A percentile compares a stretch with the other conserved stretches of the same genome.
These are phyloP conservation scores for Triplophysa yarkandensis DNA, from an alignment of 2,797 vertebrate species.

Conservation along the genomic window DNA sequence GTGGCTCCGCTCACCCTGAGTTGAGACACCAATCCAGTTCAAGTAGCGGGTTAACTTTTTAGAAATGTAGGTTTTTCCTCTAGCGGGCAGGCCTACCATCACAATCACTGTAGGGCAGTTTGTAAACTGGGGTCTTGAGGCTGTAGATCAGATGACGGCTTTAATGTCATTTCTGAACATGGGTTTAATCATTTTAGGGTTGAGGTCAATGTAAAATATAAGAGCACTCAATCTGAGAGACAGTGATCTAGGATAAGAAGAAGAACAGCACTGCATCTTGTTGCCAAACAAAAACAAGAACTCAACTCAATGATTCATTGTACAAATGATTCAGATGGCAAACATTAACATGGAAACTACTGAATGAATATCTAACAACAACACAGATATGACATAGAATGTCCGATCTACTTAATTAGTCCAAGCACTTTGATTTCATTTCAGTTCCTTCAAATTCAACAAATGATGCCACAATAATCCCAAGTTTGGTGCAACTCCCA, in stretches of 20 bases:
- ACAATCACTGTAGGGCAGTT: slow-evolving; percentile 95
- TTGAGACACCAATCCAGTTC: slow-evolving; percentile 96
- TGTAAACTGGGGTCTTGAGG: slow-evolving; percentile 88
- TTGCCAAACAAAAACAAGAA: background rate
- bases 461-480: background rate
- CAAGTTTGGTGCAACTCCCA: background rate
- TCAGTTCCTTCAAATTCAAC: background rate
- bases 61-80: slow-evolving; percentile 97
- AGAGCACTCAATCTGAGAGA: background rate
- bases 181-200: background rate
- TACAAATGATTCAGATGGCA: background rate
- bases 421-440: background rate
- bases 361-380: background rate
- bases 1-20: slow-evolving; percentile 80
- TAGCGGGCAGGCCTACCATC: slow-evolving; percentile 92
- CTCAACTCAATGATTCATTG: background rate
- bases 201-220: background rate
- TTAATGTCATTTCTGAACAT: background rate
- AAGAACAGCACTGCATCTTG: background rate
- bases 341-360: background rate
- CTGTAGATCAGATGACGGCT: slow-evolving; percentile 63
- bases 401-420: no score
- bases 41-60: slow-evolving; percentile 97
- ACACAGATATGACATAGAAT: no score
- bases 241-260: background rate